Percentiles rank a stretch among this genome's conserved stretches.
These are phyloP conservation scores for Labeo rohita DNA, from an alignment of 2,113 vertebrate genomes.

Conservation along the genomic window DNA sequence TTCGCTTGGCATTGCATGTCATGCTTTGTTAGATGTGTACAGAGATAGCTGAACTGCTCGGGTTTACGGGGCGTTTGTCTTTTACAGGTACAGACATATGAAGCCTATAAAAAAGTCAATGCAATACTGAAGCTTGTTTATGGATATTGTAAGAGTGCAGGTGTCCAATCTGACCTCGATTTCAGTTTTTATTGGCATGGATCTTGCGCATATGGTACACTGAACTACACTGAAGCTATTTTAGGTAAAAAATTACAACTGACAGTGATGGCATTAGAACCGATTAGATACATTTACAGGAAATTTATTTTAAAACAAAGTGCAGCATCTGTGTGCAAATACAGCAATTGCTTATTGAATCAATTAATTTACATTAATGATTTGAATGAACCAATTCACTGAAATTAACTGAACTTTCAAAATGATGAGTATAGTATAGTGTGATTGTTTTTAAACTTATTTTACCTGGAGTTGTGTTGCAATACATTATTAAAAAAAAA, in stretches of 20 bases:
- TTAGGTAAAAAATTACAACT: background rate
- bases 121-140: background rate
- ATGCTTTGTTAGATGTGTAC: background rate
- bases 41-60: background rate
- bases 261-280: background rate
- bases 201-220: background rate
- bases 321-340: background rate
- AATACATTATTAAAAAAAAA: no score
- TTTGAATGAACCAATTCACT: no score
- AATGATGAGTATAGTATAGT: no score
- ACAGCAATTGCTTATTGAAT: no score
- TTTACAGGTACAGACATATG: slow-evolving; percentile 12
- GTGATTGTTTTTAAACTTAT: no score
- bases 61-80: slow-evolving; percentile 6
- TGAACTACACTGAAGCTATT: background rate
- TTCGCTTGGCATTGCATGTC: background rate
- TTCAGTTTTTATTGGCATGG: background rate
- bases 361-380: no score
- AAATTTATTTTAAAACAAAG: background rate
- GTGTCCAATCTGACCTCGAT: background rate
- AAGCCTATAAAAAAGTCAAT: background rate
- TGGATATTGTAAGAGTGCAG: background rate
- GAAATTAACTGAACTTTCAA: no score
- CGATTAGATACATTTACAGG: background rate
- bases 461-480: no score